These are phyloP conservation scores for Andrena dorsata DNA, from an alignment of 2,888 invertebrate species.

Conservation along the genomic window DNA sequence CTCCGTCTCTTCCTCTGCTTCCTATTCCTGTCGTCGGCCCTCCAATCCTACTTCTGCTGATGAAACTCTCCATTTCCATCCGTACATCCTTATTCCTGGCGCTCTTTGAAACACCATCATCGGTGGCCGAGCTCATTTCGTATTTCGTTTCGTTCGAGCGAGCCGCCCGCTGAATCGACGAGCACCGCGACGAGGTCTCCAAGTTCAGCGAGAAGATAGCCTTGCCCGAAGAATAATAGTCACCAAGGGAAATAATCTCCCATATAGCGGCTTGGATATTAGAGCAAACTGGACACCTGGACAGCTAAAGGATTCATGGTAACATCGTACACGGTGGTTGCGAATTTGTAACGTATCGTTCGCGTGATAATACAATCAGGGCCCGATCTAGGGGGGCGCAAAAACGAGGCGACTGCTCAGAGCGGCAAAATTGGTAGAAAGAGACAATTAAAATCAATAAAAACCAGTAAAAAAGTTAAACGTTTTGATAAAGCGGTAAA, in stretches of 20 bases:
- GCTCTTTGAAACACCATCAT: constrained; percentile 1
- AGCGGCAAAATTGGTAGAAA: too few species aligned
- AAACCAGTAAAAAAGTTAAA: too few species aligned
- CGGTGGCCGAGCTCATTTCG: neutral
- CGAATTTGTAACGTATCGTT: too few species aligned
- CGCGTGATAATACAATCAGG: too few species aligned
- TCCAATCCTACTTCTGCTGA: constrained; percentile 75
- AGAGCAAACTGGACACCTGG: neutral
- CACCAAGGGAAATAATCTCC: constrained; percentile 23
- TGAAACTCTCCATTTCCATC: constrained; percentile 77
- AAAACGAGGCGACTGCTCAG: too few species aligned
- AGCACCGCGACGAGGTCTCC: neutral
- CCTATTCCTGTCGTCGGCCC: constrained; percentile 34
- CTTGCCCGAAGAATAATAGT: constrained; percentile 3
- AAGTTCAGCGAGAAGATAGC: neutral
- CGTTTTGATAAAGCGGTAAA: too few species aligned
- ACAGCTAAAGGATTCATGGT: constrained; percentile 9
- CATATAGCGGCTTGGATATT: constrained; percentile 27
- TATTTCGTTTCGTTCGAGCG: neutral
- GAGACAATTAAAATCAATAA: too few species aligned
- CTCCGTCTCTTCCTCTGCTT: neutral
- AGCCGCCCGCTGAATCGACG: too few species aligned
- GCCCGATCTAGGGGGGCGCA: too few species aligned
- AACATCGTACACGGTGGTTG: constrained; percentile 2
- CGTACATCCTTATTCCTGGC: constrained; percentile 48